These are phyloP conservation scores for honey bee (Apis mellifera) DNA, from an alignment of 1,140 invertebrate species.

Conservation along the genomic window Amel_HAv3.1 CM009934.2:9779501-9780000, in stretches of 20 bases:
- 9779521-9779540: constrained; percentile 36
- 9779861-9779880: too few relatives aligned
- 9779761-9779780: not conserved
- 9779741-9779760: not conserved
- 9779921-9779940: too few relatives aligned
- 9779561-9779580: not conserved
- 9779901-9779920: too few relatives aligned
- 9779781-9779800: not conserved
- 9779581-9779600: constrained; percentile 9
- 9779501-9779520: not conserved
- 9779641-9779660: not conserved
- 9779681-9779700: not conserved
- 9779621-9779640: constrained; percentile 17
- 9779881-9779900: too few relatives aligned
- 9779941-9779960: too few relatives aligned
- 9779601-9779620: constrained; percentile 10
- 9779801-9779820: not conserved
- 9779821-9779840: not conserved
- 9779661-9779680: not conserved
- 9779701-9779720: not conserved
- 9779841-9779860: too few relatives aligned
- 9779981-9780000: too few relatives aligned
- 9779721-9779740: not conserved
- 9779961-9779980: too few relatives aligned
- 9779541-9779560: constrained; percentile 4